phyloP scores from a whole-genome alignment of 2,888 invertebrate species.

The Drosophila kanekoi region DNA sequence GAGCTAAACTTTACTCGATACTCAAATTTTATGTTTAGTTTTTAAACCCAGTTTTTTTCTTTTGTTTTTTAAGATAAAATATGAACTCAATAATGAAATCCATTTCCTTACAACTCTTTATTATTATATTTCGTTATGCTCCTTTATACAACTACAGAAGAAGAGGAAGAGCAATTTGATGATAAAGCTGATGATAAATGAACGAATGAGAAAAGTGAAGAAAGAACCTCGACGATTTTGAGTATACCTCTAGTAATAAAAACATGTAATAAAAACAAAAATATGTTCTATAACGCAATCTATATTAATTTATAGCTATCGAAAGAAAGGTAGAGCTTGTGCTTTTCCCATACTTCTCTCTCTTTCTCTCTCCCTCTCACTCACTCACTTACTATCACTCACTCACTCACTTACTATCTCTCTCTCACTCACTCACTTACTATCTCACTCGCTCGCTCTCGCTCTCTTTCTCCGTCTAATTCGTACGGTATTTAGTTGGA shows the following conservation, averaged over 20 bases:
- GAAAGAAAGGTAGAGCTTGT: slow-evolving; percentile 9
- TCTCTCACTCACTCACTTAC: not conserved
- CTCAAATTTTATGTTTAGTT: slow-evolving; percentile 1
- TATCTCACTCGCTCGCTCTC: not conserved
- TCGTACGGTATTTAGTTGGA: not conserved
- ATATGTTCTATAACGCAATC: slow-evolving; percentile 32
- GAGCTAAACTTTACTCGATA: slow-evolving; percentile 13
- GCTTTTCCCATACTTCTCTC: not conserved
- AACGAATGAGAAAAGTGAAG: slow-evolving; percentile 25
- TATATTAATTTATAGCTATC: slow-evolving; percentile 13
- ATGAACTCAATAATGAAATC: slow-evolving; percentile 8
- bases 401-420: too few species aligned
- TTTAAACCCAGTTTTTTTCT: slow-evolving; percentile 7
- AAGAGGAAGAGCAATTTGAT: slow-evolving; percentile 4
- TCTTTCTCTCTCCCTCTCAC: not conserved
- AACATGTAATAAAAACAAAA: slow-evolving; percentile 49
- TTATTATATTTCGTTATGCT: slow-evolving; percentile 12
- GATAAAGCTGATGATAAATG: slow-evolving; percentile 1
- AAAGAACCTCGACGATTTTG: slow-evolving; percentile 30
- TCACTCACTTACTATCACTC: not conserved
- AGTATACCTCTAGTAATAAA: slow-evolving; percentile 46
- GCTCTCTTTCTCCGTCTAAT: slow-evolving; percentile 1
- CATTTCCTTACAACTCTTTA: slow-evolving; percentile 10
- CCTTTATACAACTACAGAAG: slow-evolving; percentile 15
- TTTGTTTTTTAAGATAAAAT: slow-evolving; percentile 2